Conservation (phyloP, 2,797 vertebrate genomes). For the Anableps anableps region DNA sequence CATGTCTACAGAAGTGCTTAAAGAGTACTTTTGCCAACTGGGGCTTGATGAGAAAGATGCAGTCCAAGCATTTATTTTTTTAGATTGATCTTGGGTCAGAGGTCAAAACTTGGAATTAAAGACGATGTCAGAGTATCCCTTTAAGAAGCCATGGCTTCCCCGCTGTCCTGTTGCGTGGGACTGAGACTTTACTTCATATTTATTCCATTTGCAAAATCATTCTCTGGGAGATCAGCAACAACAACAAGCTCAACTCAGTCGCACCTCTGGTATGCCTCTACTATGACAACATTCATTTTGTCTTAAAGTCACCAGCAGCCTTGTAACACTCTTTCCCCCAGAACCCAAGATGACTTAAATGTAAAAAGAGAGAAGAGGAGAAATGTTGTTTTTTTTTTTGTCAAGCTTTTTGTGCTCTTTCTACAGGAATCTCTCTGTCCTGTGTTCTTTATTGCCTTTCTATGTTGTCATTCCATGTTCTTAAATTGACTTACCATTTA, state of each 20-base stretch:
- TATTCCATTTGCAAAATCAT: constrained; percentile 49
- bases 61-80: constrained; percentile 14
- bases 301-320: constrained; percentile 86
- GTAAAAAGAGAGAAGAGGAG: constrained; percentile 37
- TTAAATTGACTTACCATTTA: constrained; percentile 54
- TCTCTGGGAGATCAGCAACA: constrained; percentile 71
- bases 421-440: constrained; percentile 28
- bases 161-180: constrained; percentile 13
- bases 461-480: constrained; percentile 60
- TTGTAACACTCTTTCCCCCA: constrained; percentile 64
- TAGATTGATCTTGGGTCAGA: constrained; percentile 18
- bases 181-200: constrained; percentile 19
- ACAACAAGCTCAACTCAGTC: constrained; percentile 57
- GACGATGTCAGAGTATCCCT: constrained; percentile 17
- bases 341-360: constrained; percentile 66
- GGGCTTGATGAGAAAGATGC: neutral
- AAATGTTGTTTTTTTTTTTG: neutral
- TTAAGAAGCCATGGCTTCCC: constrained; percentile 26
- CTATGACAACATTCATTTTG: constrained; percentile 72
- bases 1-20: constrained; percentile 22
- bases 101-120: neutral
- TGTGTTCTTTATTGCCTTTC: constrained; percentile 51
- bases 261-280: constrained; percentile 62
- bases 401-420: constrained; percentile 43
- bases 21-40: neutral